A percentile compares a stretch with the other conserved stretches of the same genome.
phyloP scores from a whole-genome alignment of 2,888 invertebrate species.

The Limnephilus marmoratus region DNA sequence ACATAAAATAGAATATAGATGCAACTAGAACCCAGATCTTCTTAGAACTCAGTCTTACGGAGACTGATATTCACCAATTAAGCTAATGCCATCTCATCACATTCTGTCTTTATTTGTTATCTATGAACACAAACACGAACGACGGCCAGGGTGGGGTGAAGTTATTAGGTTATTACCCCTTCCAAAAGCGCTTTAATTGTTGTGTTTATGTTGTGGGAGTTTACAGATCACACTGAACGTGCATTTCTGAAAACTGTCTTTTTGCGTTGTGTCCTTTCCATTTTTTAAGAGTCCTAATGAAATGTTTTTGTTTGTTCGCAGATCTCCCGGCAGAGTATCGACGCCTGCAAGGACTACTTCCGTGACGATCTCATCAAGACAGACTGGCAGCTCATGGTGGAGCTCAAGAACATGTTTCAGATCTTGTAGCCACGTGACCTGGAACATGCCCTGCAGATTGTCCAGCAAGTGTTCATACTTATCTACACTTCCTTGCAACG shows the following conservation, averaged over 20 bases:
- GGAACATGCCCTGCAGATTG: neutral
- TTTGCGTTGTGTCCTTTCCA: conserved; percentile 18
- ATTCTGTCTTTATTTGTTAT: too few relatives aligned
- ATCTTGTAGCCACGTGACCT: conserved; percentile 83
- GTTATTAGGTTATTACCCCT: too few relatives aligned
- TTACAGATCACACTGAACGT: too few relatives aligned
- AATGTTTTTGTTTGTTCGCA: conserved; percentile 74
- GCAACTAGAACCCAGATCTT: too few relatives aligned
- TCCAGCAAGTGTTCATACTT: neutral
- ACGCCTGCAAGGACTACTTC: conserved; percentile 99
- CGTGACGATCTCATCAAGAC: conserved; percentile 97
- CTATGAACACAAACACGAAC: too few relatives aligned
- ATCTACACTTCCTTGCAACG: neutral
- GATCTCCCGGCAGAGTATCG: conserved; percentile 98
- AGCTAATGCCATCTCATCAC: too few relatives aligned
- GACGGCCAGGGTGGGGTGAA: too few relatives aligned
- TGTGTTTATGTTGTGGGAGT: too few relatives aligned
- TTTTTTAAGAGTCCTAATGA: conserved; percentile 59
- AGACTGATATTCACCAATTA: too few relatives aligned
- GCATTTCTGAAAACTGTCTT: conserved; percentile 32
- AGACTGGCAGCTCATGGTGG: conserved; percentile 99
- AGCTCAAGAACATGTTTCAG: conserved; percentile 97
- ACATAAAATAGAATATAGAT: too few relatives aligned
- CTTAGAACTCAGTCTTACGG: too few relatives aligned
- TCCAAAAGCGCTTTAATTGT: too few relatives aligned